Percentiles rank a stretch among this genome's conserved stretches.
Conservation (phyloP, 2,888 invertebrate genomes). For the Polymixis flavicincta region DNA sequence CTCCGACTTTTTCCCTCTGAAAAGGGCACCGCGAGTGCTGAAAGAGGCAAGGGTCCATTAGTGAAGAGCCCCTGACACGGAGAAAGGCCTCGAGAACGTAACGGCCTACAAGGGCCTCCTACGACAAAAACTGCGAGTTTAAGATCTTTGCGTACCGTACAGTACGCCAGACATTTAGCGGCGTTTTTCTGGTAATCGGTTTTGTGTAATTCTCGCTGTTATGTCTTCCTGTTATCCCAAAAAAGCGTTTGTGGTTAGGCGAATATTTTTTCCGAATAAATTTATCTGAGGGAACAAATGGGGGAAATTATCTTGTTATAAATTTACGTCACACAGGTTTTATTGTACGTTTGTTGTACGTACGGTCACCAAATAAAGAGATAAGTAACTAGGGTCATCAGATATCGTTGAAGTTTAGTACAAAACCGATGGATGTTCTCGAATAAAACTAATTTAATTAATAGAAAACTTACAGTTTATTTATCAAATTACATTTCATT, state of each 20-base stretch:
- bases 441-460: too few species aligned
- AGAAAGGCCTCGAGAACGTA: slow-evolving; percentile 74
- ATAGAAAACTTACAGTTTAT: too few species aligned
- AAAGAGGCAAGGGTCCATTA: slow-evolving; percentile 78
- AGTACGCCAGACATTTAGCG: slow-evolving; percentile 39
- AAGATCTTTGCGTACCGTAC: slow-evolving; percentile 42
- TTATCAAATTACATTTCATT: too few species aligned
- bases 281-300: neutral
- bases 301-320: neutral
- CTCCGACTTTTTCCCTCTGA: slow-evolving; percentile 55
- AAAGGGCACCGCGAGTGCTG: slow-evolving; percentile 71
- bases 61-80: slow-evolving; percentile 77
- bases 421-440: too few species aligned
- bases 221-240: slow-evolving; percentile 29
- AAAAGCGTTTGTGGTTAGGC: slow-evolving; percentile 4
- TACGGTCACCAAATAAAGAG: too few species aligned
- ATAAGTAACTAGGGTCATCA: too few species aligned
- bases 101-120: slow-evolving; percentile 59
- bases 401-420: too few species aligned
- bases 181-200: slow-evolving; percentile 57
- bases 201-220: slow-evolving; percentile 39
- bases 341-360: too few species aligned
- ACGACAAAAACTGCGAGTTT: slow-evolving; percentile 60
- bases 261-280: neutral
- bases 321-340: slow-evolving; percentile 5